These are phyloP conservation scores for Erythrolamprus reginae DNA, from an alignment of 2,113 vertebrate species.

Conservation along the genomic window DNA sequence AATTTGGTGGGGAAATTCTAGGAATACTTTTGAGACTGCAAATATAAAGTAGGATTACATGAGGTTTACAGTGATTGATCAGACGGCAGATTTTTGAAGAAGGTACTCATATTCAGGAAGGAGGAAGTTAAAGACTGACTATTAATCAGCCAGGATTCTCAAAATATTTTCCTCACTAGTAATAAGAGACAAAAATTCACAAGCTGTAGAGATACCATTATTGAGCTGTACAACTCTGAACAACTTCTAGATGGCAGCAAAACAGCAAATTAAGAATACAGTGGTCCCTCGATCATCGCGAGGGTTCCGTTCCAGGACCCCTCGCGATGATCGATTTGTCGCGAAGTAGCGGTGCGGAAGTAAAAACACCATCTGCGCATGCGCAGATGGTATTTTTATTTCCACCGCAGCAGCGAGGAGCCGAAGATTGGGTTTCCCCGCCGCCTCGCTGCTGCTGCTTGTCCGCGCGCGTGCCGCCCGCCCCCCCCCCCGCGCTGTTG, in stretches of 20 bases:
- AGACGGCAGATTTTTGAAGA: not conserved
- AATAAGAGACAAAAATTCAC: not conserved
- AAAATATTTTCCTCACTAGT: not conserved
- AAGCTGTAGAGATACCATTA: not conserved
- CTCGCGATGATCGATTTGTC: no score
- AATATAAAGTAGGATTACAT: not conserved
- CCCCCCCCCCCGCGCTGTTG: no score
- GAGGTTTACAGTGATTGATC: not conserved
- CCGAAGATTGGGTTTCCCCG: no score
- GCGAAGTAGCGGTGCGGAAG: no score
- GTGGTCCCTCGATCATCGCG: no score
- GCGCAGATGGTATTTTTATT: no score
- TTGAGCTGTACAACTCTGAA: not conserved
- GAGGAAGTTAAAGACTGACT: not conserved
- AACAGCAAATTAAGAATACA: not conserved
- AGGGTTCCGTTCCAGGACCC: no score
- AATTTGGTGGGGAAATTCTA: not conserved
- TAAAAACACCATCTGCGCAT: no score
- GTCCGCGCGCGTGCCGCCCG: no score
- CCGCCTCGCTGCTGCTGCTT: no score
- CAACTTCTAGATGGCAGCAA: not conserved
- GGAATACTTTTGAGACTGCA: not conserved
- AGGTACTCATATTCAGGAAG: not conserved
- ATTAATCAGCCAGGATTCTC: not conserved
- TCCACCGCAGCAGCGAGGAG: no score